Conservation (phyloP, 2,113 vertebrate species). For the Antennarius striatus region DNA sequence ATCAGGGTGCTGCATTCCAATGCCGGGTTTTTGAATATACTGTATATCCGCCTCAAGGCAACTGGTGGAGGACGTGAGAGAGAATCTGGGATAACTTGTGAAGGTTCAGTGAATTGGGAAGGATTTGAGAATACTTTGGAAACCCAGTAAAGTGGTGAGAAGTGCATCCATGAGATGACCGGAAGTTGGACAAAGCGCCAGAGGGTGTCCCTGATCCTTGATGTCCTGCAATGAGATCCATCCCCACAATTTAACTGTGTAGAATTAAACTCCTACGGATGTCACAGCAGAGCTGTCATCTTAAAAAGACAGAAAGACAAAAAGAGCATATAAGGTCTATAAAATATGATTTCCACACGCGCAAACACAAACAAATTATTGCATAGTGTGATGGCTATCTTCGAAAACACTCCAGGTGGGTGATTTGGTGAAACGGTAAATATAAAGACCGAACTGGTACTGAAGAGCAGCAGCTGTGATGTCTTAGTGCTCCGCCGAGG, state of each 20-base stretch:
- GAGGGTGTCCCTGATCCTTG: conserved; percentile 28
- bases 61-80: conserved; percentile 13
- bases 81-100: conserved; percentile 16
- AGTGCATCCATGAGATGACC: conserved; percentile 38
- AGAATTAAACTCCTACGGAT: conserved; percentile 36
- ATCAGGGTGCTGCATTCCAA: conserved; percentile 5
- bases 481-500: no score
- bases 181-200: conserved; percentile 40
- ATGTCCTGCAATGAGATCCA: conserved; percentile 33
- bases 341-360: no score
- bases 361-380: no score
- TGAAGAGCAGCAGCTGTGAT: no score
- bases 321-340: neutral
- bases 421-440: no score
- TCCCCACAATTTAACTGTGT: conserved; percentile 4
- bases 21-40: conserved; percentile 25
- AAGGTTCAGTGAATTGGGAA: conserved; percentile 29
- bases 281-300: conserved; percentile 25
- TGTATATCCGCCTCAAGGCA: conserved; percentile 17
- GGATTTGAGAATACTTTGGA: conserved; percentile 17
- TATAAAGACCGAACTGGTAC: no score
- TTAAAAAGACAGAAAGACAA: conserved; percentile 12
- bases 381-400: no score
- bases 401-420: no score
- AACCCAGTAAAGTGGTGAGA: conserved; percentile 2